Evolutionary conservation across 2,797 vertebrate species (phyloP), one percentile per base, ranked within the genome.

Genomic region (Poecilia picta): DNA sequence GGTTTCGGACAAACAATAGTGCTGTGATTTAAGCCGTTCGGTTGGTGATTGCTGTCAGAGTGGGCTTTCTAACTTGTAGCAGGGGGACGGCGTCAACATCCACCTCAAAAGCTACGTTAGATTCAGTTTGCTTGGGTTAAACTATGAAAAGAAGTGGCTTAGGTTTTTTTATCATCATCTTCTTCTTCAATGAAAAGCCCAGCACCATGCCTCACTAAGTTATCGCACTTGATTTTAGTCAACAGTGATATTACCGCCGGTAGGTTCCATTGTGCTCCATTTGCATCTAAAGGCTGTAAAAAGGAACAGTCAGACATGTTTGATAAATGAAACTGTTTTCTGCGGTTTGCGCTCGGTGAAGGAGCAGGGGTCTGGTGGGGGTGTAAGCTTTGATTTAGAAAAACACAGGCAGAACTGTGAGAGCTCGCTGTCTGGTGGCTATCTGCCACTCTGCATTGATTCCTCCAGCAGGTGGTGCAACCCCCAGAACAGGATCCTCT

Each of bases 1-100:
- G 88, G 76, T 85, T 89, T 77, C 70, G 72, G 72, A 78, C 86
- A 91, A 93, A 94, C 91, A 93, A 94, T 93, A 43, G 82, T 8
- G 36, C 77, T 18, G 81, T 93, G 89, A 94, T 94, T 94, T 85
- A 57, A 83, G 72, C 82, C 74, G 75, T 86, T 84, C n/a, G 57
- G 74, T 79, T 84, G 45, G 62, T 92, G 93, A 93, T 91, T 94
- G 90, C 86, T 71, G 86, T 83, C 81, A 85, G 46, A 64, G 36
- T 25, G 11, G 78, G 43, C 80, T 86, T 90, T 84, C 70, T 72
- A 81, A 89, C 82, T 87, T 76, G 72, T 81, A 47, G 77, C 83
- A 72, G 84, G 66, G 66, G 33, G 72, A 86, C 33, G 33, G 15
- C 68, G n/a, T 83, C 74, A 83, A 87, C 86, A 85, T 62, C 87